phyloP scores from a whole-genome alignment of 2,797 vertebrate species.

The Poeciliopsis infans region DNA sequence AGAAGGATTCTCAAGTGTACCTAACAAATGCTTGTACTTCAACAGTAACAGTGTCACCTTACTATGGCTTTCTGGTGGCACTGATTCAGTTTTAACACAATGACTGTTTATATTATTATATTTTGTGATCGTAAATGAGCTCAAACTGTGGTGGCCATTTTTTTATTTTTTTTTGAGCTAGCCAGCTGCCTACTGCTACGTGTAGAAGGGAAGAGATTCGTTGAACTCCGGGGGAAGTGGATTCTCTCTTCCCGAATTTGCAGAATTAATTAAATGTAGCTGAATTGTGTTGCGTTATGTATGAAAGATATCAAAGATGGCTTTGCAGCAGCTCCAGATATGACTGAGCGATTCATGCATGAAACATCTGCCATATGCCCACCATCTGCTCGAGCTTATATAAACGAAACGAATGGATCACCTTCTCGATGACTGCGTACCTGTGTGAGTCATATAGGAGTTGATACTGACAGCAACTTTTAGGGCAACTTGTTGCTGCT shows the following conservation, averaged over 20 bases:
- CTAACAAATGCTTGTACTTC: too few species aligned
- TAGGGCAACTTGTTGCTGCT: neutral
- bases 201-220: neutral
- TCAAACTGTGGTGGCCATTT: neutral
- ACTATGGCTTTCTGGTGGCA: neutral
- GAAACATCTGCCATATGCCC: neutral
- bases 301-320: neutral
- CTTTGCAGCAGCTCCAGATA: neutral
- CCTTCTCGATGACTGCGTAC: neutral
- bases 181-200: neutral
- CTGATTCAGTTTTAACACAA: neutral
- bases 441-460: neutral
- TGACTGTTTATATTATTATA: neutral
- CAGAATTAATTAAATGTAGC: neutral
- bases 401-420: neutral
- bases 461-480: neutral
- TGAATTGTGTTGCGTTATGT: neutral
- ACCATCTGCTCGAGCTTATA: neutral
- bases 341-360: neutral
- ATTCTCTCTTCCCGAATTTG: neutral
- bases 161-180: neutral
- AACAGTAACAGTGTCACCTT: too few species aligned
- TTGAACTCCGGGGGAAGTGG: neutral
- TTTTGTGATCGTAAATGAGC: neutral
- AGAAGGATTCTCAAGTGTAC: too few species aligned